A percentile compares a stretch with the other conserved stretches of the same genome.
Evolutionary conservation across 2,888 invertebrate genomes (phyloP).

Genomic region (Sepioteuthis lessoniana): DNA sequence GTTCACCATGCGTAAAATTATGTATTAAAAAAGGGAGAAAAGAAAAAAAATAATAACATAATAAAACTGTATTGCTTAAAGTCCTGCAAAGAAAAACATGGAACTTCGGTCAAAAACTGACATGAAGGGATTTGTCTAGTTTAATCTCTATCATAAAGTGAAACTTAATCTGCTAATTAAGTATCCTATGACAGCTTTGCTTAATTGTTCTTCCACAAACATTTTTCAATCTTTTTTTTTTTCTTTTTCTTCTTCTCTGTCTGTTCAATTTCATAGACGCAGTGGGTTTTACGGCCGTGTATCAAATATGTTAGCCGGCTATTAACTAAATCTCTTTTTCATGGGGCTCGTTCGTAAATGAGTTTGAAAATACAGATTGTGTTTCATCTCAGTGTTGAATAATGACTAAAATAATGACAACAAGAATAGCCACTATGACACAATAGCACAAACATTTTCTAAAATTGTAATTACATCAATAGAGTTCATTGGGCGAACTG

Average conservation of each 20-base stretch:
- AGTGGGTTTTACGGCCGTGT: neutral
- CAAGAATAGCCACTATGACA: neutral
- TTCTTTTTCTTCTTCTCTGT: neutral
- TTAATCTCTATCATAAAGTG: neutral
- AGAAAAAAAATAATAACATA: neutral
- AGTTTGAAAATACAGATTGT: neutral
- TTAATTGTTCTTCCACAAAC: neutral
- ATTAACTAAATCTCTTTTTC: neutral
- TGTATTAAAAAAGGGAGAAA: neutral
- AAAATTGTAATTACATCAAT: neutral
- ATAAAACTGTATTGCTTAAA: neutral
- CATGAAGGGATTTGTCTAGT: slow-evolving; percentile 33
- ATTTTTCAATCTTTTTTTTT: neutral
- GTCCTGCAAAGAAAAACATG: neutral
- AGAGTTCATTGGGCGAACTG: no score
- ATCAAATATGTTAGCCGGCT: neutral
- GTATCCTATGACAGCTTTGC: neutral
- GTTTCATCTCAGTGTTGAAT: neutral
- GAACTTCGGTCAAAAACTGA: neutral
- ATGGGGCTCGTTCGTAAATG: neutral
- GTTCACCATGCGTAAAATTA: neutral
- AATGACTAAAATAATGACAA: neutral
- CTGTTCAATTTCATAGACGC: neutral
- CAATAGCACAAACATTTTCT: neutral
- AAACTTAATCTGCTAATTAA: neutral